Evolutionary conservation across 2,888 invertebrate genomes (phyloP).

Genomic region (Lumbricus terrestris): DNA sequence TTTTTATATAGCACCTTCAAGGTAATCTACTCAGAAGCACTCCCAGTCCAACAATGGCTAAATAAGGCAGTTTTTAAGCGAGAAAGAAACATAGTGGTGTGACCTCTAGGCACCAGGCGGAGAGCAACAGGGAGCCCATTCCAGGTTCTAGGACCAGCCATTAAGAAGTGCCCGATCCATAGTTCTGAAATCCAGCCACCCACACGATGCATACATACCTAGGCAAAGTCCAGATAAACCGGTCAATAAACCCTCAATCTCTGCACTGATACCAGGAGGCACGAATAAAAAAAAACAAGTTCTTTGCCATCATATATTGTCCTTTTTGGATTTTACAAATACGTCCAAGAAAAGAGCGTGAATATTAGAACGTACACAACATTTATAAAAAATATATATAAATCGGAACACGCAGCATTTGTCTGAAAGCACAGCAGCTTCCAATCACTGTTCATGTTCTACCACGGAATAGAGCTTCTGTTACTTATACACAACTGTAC

Average conservation of each 20-base stretch:
- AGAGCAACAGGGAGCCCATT: too few relatives aligned
- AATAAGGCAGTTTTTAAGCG: too few relatives aligned
- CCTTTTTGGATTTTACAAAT: background rate
- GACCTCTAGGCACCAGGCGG: too few relatives aligned
- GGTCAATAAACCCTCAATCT: background rate
- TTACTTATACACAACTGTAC: background rate
- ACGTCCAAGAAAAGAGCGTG: background rate
- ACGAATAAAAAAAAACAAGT: background rate
- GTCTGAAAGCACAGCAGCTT: background rate
- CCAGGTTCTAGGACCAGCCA: too few relatives aligned
- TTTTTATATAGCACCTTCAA: too few relatives aligned
- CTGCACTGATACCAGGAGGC: background rate
- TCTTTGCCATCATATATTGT: background rate
- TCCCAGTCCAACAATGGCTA: too few relatives aligned
- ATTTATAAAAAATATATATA: background rate
- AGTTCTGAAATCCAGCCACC: too few relatives aligned
- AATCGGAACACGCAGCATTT: background rate
- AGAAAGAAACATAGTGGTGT: too few relatives aligned
- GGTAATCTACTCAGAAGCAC: too few relatives aligned
- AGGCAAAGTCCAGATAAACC: background rate
- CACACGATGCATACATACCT: background rate
- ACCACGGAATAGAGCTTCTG: background rate
- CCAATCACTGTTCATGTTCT: background rate
- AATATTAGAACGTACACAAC: background rate
- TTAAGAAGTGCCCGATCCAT: background rate